phyloP scores from a whole-genome alignment of 2,797 vertebrate genomes.

The Dipus sagitta region DNA sequence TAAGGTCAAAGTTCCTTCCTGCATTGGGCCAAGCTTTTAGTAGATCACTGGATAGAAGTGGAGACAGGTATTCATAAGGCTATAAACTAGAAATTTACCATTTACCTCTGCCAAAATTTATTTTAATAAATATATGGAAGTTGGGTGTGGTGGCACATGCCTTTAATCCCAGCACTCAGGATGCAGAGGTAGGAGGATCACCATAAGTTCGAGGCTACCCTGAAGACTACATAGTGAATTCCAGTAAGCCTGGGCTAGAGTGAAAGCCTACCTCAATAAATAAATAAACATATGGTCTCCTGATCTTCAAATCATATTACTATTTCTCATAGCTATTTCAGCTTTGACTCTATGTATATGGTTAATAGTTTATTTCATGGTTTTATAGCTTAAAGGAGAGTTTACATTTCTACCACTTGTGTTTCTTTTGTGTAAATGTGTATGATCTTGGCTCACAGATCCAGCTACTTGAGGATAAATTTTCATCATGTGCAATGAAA shows the following conservation, averaged over 20 bases:
- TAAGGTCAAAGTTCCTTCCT: not conserved
- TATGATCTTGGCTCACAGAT: not conserved
- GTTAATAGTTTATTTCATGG: no score
- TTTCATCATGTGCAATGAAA: not conserved
- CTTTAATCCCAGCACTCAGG: no score
- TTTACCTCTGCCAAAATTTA: not conserved
- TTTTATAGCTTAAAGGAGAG: not conserved
- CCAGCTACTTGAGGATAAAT: not conserved
- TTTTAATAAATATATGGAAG: not conserved
- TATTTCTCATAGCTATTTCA: not conserved
- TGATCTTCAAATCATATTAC: not conserved
- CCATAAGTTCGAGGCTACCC: no score
- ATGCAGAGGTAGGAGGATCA: no score
- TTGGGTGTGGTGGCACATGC: no score
- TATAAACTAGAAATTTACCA: not conserved
- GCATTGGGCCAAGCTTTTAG: not conserved
- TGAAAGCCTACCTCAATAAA: no score
- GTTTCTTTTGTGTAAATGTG: constrained; percentile 5
- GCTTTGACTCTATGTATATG: not conserved
- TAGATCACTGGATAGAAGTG: not conserved
- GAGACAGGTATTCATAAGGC: not conserved
- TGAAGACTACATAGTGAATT: no score
- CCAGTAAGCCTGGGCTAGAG: no score
- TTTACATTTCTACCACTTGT: not conserved
- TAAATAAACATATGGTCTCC: not conserved